A percentile compares a stretch with the other conserved stretches of the same genome.
Evolutionary conservation across 2,113 vertebrate species (phyloP).

Genomic region (Otis tarda): DNA sequence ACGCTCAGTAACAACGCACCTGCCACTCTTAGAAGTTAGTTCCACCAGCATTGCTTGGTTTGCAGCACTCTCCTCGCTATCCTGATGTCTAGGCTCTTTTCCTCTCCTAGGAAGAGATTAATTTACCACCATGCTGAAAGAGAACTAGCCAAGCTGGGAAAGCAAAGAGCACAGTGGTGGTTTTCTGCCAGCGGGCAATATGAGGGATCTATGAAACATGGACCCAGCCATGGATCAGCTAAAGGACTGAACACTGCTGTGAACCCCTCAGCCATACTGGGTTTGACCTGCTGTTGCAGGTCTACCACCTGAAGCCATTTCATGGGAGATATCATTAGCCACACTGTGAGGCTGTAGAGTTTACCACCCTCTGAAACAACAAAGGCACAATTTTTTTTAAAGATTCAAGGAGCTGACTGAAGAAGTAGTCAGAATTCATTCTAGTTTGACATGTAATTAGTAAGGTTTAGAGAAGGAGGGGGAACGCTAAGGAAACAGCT

Average conservation of each 20-base stretch:
- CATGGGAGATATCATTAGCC: neutral
- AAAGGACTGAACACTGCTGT: neutral
- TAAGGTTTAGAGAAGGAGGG: too few relatives aligned
- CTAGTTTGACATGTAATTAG: too few relatives aligned
- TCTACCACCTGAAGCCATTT: neutral
- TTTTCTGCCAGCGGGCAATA: neutral
- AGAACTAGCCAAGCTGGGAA: neutral
- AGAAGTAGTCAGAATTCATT: too few relatives aligned
- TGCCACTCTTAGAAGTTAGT: neutral
- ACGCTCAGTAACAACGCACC: neutral
- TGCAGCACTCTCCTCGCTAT: neutral
- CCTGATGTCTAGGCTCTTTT: neutral
- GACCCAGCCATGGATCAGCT: neutral
- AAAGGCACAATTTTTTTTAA: too few relatives aligned
- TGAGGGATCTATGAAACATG: neutral
- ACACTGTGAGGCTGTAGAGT: too few relatives aligned
- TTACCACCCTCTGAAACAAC: too few relatives aligned
- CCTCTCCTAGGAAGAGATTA: neutral
- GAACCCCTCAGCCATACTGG: neutral
- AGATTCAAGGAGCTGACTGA: too few relatives aligned
- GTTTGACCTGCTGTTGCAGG: neutral
- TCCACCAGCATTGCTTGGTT: neutral
- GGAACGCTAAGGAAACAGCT: too few relatives aligned
- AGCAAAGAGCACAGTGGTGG: neutral
- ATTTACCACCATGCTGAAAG: neutral